Evolutionary conservation across 2,888 invertebrate species (phyloP).

Genomic region (Macrophya alboannulata): DNA sequence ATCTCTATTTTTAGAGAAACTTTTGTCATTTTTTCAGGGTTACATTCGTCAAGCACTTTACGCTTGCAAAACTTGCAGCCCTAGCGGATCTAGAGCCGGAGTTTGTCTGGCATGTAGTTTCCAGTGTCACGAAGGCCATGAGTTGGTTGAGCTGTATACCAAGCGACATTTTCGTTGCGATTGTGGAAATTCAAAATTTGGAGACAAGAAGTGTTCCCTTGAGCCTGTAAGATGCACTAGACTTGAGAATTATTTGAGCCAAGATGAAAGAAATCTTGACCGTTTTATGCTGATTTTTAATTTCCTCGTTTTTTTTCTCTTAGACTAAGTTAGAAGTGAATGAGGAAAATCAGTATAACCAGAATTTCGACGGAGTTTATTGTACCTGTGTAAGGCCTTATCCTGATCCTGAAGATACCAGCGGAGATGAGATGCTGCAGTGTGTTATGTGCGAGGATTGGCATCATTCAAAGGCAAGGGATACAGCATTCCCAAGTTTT

Average conservation of each 20-base stretch:
- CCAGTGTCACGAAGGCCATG: slow-evolving; percentile 97
- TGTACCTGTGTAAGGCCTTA: slow-evolving; percentile 96
- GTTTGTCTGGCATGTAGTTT: slow-evolving; percentile 97
- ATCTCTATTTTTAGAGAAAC: background rate
- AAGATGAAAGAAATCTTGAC: background rate
- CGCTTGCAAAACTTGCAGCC: slow-evolving; percentile 95
- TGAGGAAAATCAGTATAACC: slow-evolving; percentile 91
- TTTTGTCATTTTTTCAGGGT: slow-evolving; percentile 84
- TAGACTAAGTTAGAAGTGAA: slow-evolving; percentile 85
- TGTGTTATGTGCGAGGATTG: slow-evolving; percentile 99
- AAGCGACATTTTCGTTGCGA: slow-evolving; percentile 98
- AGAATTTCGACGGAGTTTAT: slow-evolving; percentile 96
- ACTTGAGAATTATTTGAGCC: background rate
- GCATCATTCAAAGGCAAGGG: slow-evolving; percentile 90
- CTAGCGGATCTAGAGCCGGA: slow-evolving; percentile 87
- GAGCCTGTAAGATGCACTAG: slow-evolving; percentile 81
- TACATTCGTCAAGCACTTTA: slow-evolving; percentile 97
- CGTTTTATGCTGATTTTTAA: background rate
- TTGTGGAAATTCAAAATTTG: slow-evolving; percentile 93
- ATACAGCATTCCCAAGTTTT: background rate
- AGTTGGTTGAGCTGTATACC: slow-evolving; percentile 97
- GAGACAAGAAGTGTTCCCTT: slow-evolving; percentile 86
- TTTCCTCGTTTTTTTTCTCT: slow-evolving; percentile 60
- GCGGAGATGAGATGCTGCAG: slow-evolving; percentile 97
- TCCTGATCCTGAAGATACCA: slow-evolving; percentile 93